Evolutionary conservation across 2,113 vertebrate genomes (phyloP), one percentile per base, ranked within the genome.

Genomic region (Motacilla alba): DNA sequence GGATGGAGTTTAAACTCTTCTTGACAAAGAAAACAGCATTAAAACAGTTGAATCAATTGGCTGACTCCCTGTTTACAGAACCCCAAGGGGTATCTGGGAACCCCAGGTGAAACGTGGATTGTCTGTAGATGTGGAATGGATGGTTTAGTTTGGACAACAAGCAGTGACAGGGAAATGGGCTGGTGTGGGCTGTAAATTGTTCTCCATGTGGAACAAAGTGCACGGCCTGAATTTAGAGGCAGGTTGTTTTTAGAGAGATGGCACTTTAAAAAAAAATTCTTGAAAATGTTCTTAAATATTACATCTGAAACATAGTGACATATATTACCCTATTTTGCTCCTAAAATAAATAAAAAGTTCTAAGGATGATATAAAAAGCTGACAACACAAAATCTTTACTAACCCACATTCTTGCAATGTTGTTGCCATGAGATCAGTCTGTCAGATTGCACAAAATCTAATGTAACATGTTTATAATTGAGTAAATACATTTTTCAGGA

Each of bases 361-460:
- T 39, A 37, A 72, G 22, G 30, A 52, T 53, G 15, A 39, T 55
- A 46, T 35, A 44, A 84, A 82, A 84, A 89, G 56, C 80, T 89
- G 69, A 58, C 81, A 94, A 46, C 37, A 76, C 15, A 72, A 89
- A 72, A 64, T 83, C 85, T 62, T 88, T 76, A 56, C 37, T 73
- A 56, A 49, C 37, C 23, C 14, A 30, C 53, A 35, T 89, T 24
- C n/a, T 62, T 90, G n/a, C 44, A 64, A 6, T 31, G 31, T 26
- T 84, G 79, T 47, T 49, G 9, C 58, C n/a, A 23, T 9, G 53
- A 82, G 59, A 79, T 82, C 74, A 68, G 21, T n/a, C 74, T 69
- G 66, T 44, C 74, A 82, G 33, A 63, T 28, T 69, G 47, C 73
- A 64, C 37, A 53, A 49, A 89, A 89, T 41, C 55, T 76, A 58